These are phyloP conservation scores for Calypte anna DNA, from an alignment of 2,113 vertebrate species.

Conservation along the genomic window DNA sequence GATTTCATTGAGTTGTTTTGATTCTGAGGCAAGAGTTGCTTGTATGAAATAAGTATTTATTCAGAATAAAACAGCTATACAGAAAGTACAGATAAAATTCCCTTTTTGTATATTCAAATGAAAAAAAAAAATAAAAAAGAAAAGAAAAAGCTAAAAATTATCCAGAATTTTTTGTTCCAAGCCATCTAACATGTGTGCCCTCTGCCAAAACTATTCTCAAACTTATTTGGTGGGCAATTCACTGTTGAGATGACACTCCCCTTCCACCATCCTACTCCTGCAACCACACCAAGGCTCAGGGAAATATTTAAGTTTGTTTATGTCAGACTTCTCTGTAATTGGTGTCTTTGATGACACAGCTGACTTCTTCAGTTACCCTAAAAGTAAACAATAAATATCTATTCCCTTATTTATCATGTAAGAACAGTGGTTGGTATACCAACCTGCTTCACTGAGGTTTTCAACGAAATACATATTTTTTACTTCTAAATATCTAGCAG, in stretches of 20 bases:
- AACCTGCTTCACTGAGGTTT: not conserved
- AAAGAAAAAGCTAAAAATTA: not conserved
- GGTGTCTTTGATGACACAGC: not conserved
- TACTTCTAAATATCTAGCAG: not conserved
- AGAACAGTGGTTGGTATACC: not conserved
- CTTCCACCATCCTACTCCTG: not conserved
- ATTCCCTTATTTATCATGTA: not conserved
- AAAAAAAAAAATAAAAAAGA: not conserved
- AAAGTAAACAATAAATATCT: not conserved
- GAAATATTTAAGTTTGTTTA: not conserved
- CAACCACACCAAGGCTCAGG: not conserved
- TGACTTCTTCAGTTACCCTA: not conserved
- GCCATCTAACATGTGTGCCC: not conserved
- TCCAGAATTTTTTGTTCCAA: not conserved
- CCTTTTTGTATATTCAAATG: not conserved
- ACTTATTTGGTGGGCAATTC: not conserved
- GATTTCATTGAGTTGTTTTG: not conserved
- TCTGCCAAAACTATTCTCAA: not conserved
- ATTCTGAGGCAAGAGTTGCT: not conserved
- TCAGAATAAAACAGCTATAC: not conserved
- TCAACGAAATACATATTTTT: not conserved
- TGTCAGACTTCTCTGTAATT: not conserved
- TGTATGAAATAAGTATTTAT: not conserved
- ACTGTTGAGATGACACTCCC: not conserved
- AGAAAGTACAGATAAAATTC: not conserved